These are phyloP conservation scores for Morpho achilles DNA, from an alignment of 2,888 invertebrate genomes.

Conservation along the genomic window DNA sequence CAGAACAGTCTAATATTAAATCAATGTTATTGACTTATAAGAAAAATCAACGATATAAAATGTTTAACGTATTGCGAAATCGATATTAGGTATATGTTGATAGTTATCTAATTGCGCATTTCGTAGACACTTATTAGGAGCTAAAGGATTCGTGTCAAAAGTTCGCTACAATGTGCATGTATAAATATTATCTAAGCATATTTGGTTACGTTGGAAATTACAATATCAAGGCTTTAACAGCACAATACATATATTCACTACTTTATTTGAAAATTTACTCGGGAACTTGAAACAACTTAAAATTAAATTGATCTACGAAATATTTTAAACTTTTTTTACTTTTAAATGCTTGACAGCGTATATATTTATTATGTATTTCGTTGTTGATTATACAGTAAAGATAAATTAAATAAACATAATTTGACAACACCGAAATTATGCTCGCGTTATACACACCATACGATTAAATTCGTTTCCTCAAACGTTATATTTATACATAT, in stretches of 20 bases:
- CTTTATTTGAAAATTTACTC: too few species aligned
- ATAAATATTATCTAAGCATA: conserved; percentile 40
- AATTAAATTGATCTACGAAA: too few species aligned
- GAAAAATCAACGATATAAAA: conserved; percentile 30
- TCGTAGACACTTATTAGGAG: conserved; percentile 48
- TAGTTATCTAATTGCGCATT: conserved; percentile 42
- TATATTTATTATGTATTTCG: too few species aligned
- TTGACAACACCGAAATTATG: too few species aligned
- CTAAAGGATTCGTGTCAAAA: conserved; percentile 54
- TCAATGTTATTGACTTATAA: conserved; percentile 33
- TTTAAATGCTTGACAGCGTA: too few species aligned
- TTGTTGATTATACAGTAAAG: too few species aligned
- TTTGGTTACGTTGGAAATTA: conserved; percentile 33
- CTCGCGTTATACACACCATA: too few species aligned
- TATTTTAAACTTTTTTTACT: too few species aligned
- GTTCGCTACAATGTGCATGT: conserved; percentile 43
- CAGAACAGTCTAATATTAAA: conserved; percentile 42
- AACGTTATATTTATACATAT: background rate
- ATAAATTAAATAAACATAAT: too few species aligned
- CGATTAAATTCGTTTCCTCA: background rate
- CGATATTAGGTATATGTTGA: conserved; percentile 16
- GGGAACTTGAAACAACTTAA: too few species aligned
- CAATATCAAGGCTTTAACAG: conserved; percentile 25
- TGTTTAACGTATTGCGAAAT: conserved; percentile 25
- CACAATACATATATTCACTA: conserved; percentile 5